Base-by-base conservation (phyloP, 1,140 invertebrate species). In the Drosophila eugracilis region DNA sequence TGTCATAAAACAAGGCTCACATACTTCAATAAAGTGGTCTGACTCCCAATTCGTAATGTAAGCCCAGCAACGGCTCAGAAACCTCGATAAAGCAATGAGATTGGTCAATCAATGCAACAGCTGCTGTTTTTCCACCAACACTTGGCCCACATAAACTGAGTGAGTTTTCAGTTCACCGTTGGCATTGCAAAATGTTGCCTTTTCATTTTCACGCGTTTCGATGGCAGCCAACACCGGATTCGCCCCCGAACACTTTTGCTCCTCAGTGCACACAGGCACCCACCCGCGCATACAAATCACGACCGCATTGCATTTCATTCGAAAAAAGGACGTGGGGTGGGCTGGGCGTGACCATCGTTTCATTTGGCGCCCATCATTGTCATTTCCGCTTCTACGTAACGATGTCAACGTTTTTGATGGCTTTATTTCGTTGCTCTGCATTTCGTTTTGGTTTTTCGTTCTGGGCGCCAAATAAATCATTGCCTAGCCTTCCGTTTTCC, bases 341-440 rank as follows among this genome's bases (percentile, higher is more conserved):
- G 34, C 59, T 5, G 26, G 67, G 44, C 62, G 44, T 63, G 26
- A 41, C 66, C 69, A 72, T 21, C 37, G 32, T 47, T 65, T 63
- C 57, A 65, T 65, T 65, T 65, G 60, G 63, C 50, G 37, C 37
- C 67, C 73, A 77, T 85, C 81, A 86, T 85, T 85, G 81, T 85
- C 80, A 85, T 85, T 85, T 88, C 83, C 81, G 83, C 74, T 86
- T 86, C 88, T 88, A 78, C 66, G 81, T 77, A 86, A 86, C 81
- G 81, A 86, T 71, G 55, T 86, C 83, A 86, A 88, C 83, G 78
- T 49, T 88, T 85, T 86, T 86, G 81, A 86, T 88, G 77, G 83
- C 83, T 86, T 86, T 78, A 86, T 86, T 86, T 88, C 77, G 77
- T 63, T 71, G 50, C 55, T 44, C 48, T 55, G 55, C 49, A 36